phyloP scores from a whole-genome alignment of 1,140 invertebrate species.

The Macrobrachium nipponense region DNA sequence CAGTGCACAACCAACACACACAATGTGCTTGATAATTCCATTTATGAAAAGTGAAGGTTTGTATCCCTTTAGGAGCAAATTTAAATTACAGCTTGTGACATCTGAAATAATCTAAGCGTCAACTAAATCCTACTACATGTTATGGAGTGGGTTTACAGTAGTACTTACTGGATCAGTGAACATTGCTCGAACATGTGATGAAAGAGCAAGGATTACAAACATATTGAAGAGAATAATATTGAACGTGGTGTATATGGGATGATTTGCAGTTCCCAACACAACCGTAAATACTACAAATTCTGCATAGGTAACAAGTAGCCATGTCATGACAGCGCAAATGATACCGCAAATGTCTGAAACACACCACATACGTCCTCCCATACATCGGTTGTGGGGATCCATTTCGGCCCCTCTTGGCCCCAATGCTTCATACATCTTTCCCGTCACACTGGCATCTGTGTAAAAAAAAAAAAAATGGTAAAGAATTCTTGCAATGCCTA shows the following conservation, averaged over 20 bases:
- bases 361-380: conserved; percentile 71
- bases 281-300: conserved; percentile 97
- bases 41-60: neutral
- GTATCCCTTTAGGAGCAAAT: neutral
- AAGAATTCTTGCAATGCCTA: no score
- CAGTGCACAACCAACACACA: no score
- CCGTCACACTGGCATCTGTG: conserved; percentile 48
- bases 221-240: conserved; percentile 93
- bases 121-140: neutral
- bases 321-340: conserved; percentile 97
- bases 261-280: conserved; percentile 87
- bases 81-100: neutral
- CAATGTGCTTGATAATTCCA: no score
- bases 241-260: conserved; percentile 82
- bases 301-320: conserved; percentile 94
- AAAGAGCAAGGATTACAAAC: conserved; percentile 89
- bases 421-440: conserved; percentile 50
- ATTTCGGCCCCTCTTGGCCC: conserved; percentile 56
- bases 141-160: neutral
- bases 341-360: conserved; percentile 95
- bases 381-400: conserved; percentile 66
- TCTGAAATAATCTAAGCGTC: neutral
- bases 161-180: conserved; percentile 96
- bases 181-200: conserved; percentile 95
- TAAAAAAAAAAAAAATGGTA: no score